Base-by-base conservation (phyloP, 2,888 invertebrate species). In the Tetropium fuscum region DNA sequence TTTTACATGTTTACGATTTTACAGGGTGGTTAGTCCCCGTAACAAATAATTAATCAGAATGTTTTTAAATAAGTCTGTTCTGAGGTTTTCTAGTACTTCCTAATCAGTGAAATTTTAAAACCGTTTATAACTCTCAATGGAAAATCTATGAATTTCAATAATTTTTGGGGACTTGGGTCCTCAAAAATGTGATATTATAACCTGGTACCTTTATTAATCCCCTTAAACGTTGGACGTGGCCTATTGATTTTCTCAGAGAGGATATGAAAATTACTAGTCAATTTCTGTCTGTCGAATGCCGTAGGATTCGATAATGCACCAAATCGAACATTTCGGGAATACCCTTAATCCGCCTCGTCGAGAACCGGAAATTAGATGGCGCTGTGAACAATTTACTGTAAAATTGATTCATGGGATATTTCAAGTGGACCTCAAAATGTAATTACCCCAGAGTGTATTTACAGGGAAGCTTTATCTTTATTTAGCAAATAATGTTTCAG, bases 351-450 rank as follows among this genome's bases (percentile, higher is more conserved):
- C 25, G 40, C 41, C 60, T 58, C 53, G 54, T 58, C 47, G 59
- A 51, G 59, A 44, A 83, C 89, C 90, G 91, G 91, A 91, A 90
- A 91, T 91, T 90, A 91, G 89, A 88, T 90, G 89, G 89, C 90
- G 90, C 89, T 90, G 88, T 89, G 90, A 89, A 91, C 90, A 90
- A 90, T 91, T 91, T 90, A 73, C 78, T 78, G 75, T 75, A 76
- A 80, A 80, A 80, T 81, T 78, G 79, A 78, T 79, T 80, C 77
- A 77, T 75, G 72, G 73, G 71, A 76, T 72, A 54, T 58, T 60
- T 53, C 57, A 51, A 53, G 48, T 49, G 34, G 25, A 22, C 54
- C 45, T 55, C 22, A 45, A 40, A 51, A 49, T 44, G 20, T 11
- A 32, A 48, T 48, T 30, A n/a, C 30, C 45, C 22, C 43, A 25